Percentiles rank a stretch among this genome's conserved stretches.
Evolutionary conservation across 2,113 vertebrate species (phyloP).

Genomic region (Empidonax traillii): DNA sequence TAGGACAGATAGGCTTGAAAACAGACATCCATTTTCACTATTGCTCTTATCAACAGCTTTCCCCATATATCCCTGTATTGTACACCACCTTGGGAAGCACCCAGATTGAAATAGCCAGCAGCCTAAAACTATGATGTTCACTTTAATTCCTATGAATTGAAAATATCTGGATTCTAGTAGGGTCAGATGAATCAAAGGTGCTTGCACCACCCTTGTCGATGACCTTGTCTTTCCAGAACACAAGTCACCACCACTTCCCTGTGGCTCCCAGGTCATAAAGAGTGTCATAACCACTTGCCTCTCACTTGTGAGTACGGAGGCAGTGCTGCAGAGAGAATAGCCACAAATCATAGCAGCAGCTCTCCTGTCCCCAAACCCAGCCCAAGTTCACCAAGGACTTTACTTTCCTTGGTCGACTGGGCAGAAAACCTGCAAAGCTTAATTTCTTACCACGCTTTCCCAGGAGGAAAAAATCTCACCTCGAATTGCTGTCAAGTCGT

Average conservation of each 20-base stretch:
- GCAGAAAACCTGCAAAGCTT: constrained; percentile 38
- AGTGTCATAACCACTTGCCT: constrained; percentile 23
- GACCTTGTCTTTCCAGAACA: constrained; percentile 11
- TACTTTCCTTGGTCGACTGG: constrained; percentile 6
- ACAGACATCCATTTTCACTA: constrained; percentile 20
- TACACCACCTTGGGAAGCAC: neutral
- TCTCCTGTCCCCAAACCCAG: neutral
- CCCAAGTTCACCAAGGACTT: constrained; percentile 20
- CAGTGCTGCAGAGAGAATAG: neutral
- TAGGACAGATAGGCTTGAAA: constrained; percentile 41
- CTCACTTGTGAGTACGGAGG: neutral
- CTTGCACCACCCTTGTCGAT: neutral
- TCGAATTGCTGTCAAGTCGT: constrained; percentile 30
- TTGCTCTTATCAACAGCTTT: neutral
- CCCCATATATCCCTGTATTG: neutral
- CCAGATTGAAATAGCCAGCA: neutral
- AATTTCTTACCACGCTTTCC: constrained; percentile 35
- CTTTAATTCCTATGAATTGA: neutral
- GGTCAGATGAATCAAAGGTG: neutral
- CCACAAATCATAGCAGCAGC: constrained; percentile 6
- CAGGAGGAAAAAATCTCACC: constrained; percentile 58
- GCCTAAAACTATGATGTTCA: neutral
- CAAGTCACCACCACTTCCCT: neutral
- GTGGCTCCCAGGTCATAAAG: constrained; percentile 16
- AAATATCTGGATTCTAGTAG: neutral